Conservation (phyloP, 2,797 vertebrate species). For the Sebastes cheni region DNA sequence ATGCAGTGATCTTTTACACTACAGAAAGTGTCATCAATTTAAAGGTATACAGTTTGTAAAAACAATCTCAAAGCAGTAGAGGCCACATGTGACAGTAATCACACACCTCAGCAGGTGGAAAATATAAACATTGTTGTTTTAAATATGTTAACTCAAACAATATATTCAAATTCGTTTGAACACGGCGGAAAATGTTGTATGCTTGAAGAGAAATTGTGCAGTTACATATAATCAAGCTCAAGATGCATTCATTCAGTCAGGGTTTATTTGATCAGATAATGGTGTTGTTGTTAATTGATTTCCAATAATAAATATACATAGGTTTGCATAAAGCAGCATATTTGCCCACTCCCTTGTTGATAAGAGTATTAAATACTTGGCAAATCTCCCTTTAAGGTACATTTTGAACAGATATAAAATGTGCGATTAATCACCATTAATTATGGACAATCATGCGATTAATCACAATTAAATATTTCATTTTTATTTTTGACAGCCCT, state of each 20-base stretch:
- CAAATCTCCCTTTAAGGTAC: too few relatives aligned
- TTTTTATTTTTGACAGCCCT: neutral
- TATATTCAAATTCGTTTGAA: neutral
- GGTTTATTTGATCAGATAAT: neutral
- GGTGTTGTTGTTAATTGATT: neutral
- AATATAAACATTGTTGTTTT: neutral
- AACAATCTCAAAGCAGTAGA: neutral
- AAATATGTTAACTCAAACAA: slow-evolving; percentile 6
- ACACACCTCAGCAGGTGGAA: neutral
- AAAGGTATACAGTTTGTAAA: neutral
- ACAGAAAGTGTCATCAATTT: neutral
- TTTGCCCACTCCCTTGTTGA: too few relatives aligned
- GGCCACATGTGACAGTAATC: neutral
- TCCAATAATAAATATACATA: too few relatives aligned
- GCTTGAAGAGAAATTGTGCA: neutral
- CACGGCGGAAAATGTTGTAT: neutral
- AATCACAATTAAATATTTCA: too few relatives aligned
- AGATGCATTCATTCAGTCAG: neutral
- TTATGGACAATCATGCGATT: too few relatives aligned
- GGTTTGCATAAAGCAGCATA: too few relatives aligned
- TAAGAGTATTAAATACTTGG: too few relatives aligned
- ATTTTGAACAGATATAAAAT: too few relatives aligned
- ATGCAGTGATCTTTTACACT: neutral
- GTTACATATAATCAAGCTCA: neutral
- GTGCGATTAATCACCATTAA: too few relatives aligned